Base-by-base conservation (phyloP, 2,113 vertebrate species). In the Psophia crepitans region DNA sequence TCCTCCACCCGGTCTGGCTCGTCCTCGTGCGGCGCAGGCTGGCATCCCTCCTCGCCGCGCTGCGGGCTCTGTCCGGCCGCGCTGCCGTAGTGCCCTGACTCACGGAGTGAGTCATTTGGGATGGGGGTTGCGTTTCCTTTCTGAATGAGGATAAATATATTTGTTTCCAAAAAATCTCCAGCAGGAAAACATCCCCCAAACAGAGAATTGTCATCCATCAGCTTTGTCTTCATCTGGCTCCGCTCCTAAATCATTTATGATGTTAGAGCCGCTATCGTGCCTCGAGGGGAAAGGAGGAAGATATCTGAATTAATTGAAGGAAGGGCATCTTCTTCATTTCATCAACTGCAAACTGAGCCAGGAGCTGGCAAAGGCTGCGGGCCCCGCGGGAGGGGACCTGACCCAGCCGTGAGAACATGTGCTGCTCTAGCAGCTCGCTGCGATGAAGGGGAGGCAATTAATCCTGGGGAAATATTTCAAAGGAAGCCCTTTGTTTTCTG, bases 131-230 rank as follows among this genome's bases (percentile, higher is more conserved):
- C 0, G 2, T 32, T 66, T 70, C 14, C 2, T 0, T 84, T 87
- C 9, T 41, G 24, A 32, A 69, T 27, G 49, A 90, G 49, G 68
- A 86, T 48, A 85, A 89, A 91, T 88, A 30, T 35, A 87, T 91
- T 85, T 87, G 84, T 93, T 96, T 92, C 88, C 58, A 58, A 93
- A 95, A 95, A 85, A 41, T n/a, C 83, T 92, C 89, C 70, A 33
- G 49, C 87, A 74, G 66, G 79, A 73, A 86, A 95, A 86, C 70
- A 56, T 86, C 73, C 35, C 68, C 51, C 60, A 20, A 92, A 51
- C 83, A 76, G 57, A 43, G 33, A 78, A 26, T 12, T 54, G 51
- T 74, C 84, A 81, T 93, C 95, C 83, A 75, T 92, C 94, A 84
- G 71, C 91, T 92, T 61, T 46, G 83, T 37, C 94, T 96, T 86